These are phyloP conservation scores for Acanthoscelides obtectus DNA, from an alignment of 2,888 invertebrate genomes.

Conservation along the genomic window DNA sequence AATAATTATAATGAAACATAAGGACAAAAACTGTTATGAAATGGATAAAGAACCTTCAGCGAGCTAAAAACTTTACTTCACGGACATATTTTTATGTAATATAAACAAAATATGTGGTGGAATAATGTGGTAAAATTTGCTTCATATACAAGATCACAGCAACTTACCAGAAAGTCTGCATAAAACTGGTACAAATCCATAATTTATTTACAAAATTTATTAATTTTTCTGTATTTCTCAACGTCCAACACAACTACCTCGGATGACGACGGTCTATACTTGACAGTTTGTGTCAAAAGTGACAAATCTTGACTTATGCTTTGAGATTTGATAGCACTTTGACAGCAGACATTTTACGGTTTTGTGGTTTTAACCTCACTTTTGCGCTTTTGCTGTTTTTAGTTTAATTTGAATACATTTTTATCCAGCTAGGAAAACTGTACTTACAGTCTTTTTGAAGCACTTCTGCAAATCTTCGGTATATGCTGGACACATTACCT, in stretches of 20 bases:
- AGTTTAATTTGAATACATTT: no score
- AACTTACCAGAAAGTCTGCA: neutral
- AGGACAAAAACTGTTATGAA: neutral
- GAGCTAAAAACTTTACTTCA: neutral
- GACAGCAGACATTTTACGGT: no score
- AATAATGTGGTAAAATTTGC: neutral
- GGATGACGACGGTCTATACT: neutral
- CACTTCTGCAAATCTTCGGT: neutral
- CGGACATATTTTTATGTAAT: neutral
- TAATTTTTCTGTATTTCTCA: neutral
- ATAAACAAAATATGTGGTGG: neutral
- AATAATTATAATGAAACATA: neutral
- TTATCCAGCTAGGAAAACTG: no score
- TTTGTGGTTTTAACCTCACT: no score
- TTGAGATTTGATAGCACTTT: no score
- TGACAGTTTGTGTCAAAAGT: no score
- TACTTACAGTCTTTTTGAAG: no score
- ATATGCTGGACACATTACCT: neutral
- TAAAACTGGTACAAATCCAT: neutral
- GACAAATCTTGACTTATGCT: no score
- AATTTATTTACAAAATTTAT: neutral
- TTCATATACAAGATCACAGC: neutral
- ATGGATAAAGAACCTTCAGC: neutral
- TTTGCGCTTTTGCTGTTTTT: no score
- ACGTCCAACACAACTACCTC: neutral